Base-by-base conservation (phyloP, 2,888 invertebrate species). In the Nowickia ferox region DNA sequence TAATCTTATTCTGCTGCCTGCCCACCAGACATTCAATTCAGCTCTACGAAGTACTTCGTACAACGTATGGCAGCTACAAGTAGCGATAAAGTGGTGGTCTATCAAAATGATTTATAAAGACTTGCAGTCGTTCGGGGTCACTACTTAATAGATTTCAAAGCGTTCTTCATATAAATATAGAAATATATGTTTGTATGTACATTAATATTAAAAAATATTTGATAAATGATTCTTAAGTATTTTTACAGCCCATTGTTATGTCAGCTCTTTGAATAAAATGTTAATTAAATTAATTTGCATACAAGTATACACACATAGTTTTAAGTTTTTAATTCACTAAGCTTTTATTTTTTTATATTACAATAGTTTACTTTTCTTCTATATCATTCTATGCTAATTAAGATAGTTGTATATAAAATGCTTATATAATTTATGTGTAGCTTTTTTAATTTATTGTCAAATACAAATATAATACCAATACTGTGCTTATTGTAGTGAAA, bases 61-160 rank as follows among this genome's bases (percentile, higher is more conserved):
- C 19, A 79, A 8, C 44, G 51, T 57, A 19, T 59, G 22, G 13
- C 30, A 30, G 30, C 51, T 42, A 78, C 76, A 79, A 68, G 72
- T 83, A 80, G 83, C 86, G 86, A 86, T 86, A 83, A 86, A 86
- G 83, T 86, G 86, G 76, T 80, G 86, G 86, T 83, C 83, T 86
- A 79, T 86, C 79, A 86, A 86, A 83, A 76, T 86, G 86, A 86
- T 86, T 86, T 86, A 86, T 86, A 80, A 63, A 79, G 83, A 83
- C 83, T 83, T 72, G 2, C 30, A 79, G 79, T 76, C 76, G 51
- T 57, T 83, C 74, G 76, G 86, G 86, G 86, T 83, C 83, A 83
- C 66, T 76, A 38, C 55, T 66, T 57, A 63, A 83, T 53, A 83
- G 83, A 86, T 86, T 83, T 86, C 61, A 77, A 83, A 30, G 44